phyloP scores from a whole-genome alignment of 2,888 invertebrate species.

The Trachelus iudaicus region DNA sequence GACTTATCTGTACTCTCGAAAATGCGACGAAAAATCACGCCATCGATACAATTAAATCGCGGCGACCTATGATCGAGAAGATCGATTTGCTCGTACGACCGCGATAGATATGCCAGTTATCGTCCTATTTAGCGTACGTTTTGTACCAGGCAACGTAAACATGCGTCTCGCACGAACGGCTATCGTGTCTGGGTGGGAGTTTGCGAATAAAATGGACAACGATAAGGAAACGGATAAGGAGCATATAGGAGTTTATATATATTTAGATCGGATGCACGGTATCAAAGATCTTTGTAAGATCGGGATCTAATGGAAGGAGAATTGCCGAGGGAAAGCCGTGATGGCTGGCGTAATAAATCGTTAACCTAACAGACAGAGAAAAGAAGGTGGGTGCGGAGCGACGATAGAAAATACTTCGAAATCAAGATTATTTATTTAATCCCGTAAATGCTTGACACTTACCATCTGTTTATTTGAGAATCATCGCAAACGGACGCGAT shows the following conservation, averaged over 20 bases:
- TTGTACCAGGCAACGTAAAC: background rate
- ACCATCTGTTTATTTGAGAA: background rate
- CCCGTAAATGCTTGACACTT: background rate
- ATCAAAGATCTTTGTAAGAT: background rate
- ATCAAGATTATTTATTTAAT: background rate
- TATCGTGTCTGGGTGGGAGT: background rate
- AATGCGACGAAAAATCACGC: background rate
- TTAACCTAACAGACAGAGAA: background rate
- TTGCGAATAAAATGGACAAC: constrained; percentile 24
- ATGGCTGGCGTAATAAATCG: background rate
- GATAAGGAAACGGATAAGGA: background rate
- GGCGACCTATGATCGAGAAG: background rate
- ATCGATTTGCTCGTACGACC: background rate
- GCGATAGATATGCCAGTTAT: background rate
- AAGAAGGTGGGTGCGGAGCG: background rate
- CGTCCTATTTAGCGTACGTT: background rate
- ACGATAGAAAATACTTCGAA: background rate
- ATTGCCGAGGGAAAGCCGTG: background rate
- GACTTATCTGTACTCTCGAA: background rate
- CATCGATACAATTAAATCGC: background rate
- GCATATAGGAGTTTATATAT: background rate
- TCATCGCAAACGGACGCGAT: constrained; percentile 20
- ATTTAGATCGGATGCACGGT: background rate
- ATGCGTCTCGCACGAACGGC: background rate
- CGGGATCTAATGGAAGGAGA: background rate